phyloP scores from a whole-genome alignment of 2,797 vertebrate genomes.

The Halcyon badia region DNA sequence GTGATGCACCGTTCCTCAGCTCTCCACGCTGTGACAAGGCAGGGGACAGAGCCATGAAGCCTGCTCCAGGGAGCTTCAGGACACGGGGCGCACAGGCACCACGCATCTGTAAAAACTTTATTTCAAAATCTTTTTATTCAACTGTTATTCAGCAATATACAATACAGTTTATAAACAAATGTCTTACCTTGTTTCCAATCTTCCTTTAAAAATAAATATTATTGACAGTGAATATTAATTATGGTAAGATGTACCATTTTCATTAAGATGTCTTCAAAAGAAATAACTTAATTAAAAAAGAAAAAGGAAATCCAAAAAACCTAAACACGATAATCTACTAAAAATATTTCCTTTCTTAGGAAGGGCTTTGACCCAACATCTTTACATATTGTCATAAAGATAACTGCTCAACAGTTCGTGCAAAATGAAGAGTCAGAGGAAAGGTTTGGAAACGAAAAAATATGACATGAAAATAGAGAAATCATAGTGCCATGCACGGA shows the following conservation, averaged over 20 bases:
- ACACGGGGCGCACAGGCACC: slow-evolving; percentile 21
- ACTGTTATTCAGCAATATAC: slow-evolving; percentile 90
- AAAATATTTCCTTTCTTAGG: slow-evolving; percentile 85
- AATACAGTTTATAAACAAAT: slow-evolving; percentile 92
- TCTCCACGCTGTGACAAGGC: neutral
- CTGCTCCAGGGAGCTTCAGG: neutral
- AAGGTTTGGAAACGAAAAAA: slow-evolving; percentile 75
- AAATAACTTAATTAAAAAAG: slow-evolving; percentile 87
- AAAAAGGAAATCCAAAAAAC: slow-evolving; percentile 70
- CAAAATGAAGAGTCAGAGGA: slow-evolving; percentile 81
- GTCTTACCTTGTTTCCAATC: slow-evolving; percentile 89
- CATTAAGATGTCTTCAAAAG: slow-evolving; percentile 87
- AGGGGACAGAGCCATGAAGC: neutral
- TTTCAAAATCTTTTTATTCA: slow-evolving; percentile 92
- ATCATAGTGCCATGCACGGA: slow-evolving; percentile 79
- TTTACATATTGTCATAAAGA: slow-evolving; percentile 80
- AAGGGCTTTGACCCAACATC: slow-evolving; percentile 78
- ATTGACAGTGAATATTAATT: slow-evolving; percentile 90
- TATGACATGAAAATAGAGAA: slow-evolving; percentile 75
- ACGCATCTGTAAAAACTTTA: slow-evolving; percentile 74
- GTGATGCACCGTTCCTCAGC: neutral
- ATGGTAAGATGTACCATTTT: slow-evolving; percentile 87
- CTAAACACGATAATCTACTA: slow-evolving; percentile 84
- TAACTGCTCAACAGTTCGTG: slow-evolving; percentile 85
- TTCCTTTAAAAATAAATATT: slow-evolving; percentile 98